A percentile compares a stretch with the other conserved stretches of the same genome.
These are phyloP conservation scores for Oncorhynchus tshawytscha DNA, from an alignment of 2,113 vertebrate genomes.

Conservation along the genomic window DNA sequence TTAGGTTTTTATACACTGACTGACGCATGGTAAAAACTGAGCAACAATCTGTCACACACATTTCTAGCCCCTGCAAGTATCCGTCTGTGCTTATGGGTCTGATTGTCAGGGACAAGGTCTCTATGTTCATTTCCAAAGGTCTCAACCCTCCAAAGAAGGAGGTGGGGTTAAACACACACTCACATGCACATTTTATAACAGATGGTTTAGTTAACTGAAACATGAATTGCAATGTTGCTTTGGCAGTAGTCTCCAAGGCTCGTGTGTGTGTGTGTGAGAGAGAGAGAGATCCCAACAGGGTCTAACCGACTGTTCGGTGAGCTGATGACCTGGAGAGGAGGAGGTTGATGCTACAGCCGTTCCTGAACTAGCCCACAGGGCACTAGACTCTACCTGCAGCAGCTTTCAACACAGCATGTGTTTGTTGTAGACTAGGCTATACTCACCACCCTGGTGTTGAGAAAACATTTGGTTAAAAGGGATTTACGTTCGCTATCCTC, in stretches of 20 bases:
- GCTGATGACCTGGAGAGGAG: conserved; percentile 69
- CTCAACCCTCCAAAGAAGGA: conserved; percentile 35
- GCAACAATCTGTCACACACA: neutral
- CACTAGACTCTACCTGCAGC: conserved; percentile 59
- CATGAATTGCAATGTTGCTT: conserved; percentile 74
- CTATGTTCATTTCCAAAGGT: conserved; percentile 42
- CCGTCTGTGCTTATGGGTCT: conserved; percentile 42
- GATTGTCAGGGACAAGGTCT: conserved; percentile 32
- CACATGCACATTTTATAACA: conserved; percentile 58
- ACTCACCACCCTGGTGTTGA: neutral
- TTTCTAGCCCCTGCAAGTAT: conserved; percentile 18
- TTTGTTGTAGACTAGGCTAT: neutral
- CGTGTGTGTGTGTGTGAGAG: conserved; percentile 17
- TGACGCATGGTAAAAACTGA: conserved; percentile 8
- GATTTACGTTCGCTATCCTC: no score
- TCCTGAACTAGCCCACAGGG: conserved; percentile 65
- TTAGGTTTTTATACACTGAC: conserved; percentile 21
- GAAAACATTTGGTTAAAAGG: no score
- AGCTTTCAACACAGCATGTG: conserved; percentile 61
- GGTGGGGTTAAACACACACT: conserved; percentile 21
- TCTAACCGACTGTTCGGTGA: conserved; percentile 63
- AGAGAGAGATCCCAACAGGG: conserved; percentile 2
- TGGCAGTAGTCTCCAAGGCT: conserved; percentile 62
- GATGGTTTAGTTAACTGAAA: conserved; percentile 78
- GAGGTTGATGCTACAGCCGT: conserved; percentile 70